A percentile compares a stretch with the other conserved stretches of the same genome.
Conservation (phyloP, 2,113 vertebrate species). For the Patagioenas fasciata region DNA sequence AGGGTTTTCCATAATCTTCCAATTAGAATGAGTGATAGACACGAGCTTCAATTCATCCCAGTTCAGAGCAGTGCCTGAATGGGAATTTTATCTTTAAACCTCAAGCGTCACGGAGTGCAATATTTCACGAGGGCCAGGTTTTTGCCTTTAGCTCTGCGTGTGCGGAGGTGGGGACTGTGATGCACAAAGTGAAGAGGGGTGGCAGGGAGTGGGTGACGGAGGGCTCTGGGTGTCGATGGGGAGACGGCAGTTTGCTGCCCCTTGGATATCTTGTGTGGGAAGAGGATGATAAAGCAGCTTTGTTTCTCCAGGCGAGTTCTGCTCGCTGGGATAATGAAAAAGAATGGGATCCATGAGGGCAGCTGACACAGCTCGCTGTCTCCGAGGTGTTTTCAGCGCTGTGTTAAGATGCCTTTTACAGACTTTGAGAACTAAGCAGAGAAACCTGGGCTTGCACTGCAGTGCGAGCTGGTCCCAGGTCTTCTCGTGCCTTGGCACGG, state of each 20-base stretch:
- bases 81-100: background rate
- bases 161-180: background rate
- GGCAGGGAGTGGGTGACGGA: background rate
- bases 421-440: background rate
- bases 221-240: background rate
- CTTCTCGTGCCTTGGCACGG: background rate
- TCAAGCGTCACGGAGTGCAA: background rate
- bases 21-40: background rate
- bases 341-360: background rate
- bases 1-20: background rate
- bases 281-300: background rate
- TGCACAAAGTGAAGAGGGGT: background rate
- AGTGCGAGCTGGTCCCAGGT: background rate
- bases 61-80: background rate
- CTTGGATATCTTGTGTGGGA: fast-evolving
- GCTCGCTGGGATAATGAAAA: conserved; percentile 37
- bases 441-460: background rate
- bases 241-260: background rate
- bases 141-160: background rate
- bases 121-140: background rate
- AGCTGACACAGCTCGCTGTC: conserved; percentile 4
- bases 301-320: background rate
- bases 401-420: background rate
- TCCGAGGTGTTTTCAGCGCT: background rate
- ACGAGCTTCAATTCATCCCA: background rate